Conservation (phyloP, 2,113 vertebrate species). For the Pedetes capensis region DNA sequence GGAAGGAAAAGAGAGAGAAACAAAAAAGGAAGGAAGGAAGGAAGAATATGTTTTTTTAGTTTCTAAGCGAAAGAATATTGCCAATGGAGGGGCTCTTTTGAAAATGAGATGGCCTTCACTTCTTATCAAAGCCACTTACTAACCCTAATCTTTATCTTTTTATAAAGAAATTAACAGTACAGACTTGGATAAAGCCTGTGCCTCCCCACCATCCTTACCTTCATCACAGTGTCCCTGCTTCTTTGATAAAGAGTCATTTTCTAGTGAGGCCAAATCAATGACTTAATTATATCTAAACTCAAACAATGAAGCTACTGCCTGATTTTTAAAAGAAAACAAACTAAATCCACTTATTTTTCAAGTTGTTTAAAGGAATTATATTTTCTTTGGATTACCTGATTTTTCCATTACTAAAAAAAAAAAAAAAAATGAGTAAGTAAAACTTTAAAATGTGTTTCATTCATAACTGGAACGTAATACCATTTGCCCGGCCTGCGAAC, state of each 20-base stretch:
- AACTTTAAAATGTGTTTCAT: slow-evolving; percentile 73
- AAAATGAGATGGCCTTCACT: slow-evolving; percentile 76
- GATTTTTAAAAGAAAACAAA: neutral
- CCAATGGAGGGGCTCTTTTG: slow-evolving; percentile 75
- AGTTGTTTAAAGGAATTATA: slow-evolving; percentile 57
- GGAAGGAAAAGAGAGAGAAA: slow-evolving; percentile 60
- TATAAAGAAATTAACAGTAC: slow-evolving; percentile 68
- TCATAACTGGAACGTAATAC: slow-evolving; percentile 47
- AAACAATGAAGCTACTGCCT: slow-evolving; percentile 71
- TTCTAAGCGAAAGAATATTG: slow-evolving; percentile 82
- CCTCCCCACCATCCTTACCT: neutral
- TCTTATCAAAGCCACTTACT: slow-evolving; percentile 64
- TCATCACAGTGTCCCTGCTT: neutral
- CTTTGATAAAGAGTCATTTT: slow-evolving; percentile 51
- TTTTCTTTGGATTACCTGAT: slow-evolving; percentile 45
- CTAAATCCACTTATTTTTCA: slow-evolving; percentile 39
- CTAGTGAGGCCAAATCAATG: slow-evolving; percentile 52
- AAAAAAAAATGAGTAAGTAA: too few species aligned
- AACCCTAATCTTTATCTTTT: slow-evolving; percentile 56
- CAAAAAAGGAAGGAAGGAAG: slow-evolving; percentile 69
- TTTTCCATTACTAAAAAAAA: slow-evolving; percentile 63
- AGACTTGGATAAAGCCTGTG: neutral
- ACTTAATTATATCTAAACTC: slow-evolving; percentile 49
- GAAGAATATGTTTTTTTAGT: slow-evolving; percentile 79
- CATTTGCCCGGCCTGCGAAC: slow-evolving; percentile 19